These are phyloP conservation scores for Rhincodon typus DNA, from an alignment of 2,797 vertebrate genomes.

Conservation along the genomic window DNA sequence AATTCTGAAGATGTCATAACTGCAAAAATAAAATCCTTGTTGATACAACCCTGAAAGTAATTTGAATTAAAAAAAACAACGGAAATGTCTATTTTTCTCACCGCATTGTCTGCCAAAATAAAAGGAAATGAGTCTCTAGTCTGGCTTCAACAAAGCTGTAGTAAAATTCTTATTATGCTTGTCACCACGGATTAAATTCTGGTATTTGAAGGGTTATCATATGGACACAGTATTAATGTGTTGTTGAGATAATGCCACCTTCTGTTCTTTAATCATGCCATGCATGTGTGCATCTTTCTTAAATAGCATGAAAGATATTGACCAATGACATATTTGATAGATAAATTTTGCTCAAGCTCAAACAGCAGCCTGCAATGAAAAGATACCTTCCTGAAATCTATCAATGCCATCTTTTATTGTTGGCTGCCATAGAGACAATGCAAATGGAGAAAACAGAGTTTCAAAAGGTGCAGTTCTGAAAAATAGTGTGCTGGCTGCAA, in stretches of 20 bases:
- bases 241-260: neutral
- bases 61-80: neutral
- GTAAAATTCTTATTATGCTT: neutral
- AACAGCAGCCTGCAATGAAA: neutral
- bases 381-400: neutral
- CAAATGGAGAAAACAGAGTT: neutral
- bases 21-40: neutral
- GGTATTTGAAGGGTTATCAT: slow-evolving; percentile 8
- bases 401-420: slow-evolving; percentile 33
- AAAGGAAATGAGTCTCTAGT: neutral
- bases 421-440: neutral
- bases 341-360: slow-evolving; percentile 3
- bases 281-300: neutral
- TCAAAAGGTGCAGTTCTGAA: neutral
- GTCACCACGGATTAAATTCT: neutral
- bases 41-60: neutral
- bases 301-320: neutral
- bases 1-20: neutral
- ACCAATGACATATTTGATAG: neutral
- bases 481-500: neutral
- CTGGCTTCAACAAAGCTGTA: neutral
- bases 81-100: neutral
- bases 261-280: neutral
- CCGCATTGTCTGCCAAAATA: neutral
- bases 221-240: neutral